These are phyloP conservation scores for Manacus vitellinus DNA, from an alignment of 2,113 vertebrate species.

Conservation along the genomic window DNA sequence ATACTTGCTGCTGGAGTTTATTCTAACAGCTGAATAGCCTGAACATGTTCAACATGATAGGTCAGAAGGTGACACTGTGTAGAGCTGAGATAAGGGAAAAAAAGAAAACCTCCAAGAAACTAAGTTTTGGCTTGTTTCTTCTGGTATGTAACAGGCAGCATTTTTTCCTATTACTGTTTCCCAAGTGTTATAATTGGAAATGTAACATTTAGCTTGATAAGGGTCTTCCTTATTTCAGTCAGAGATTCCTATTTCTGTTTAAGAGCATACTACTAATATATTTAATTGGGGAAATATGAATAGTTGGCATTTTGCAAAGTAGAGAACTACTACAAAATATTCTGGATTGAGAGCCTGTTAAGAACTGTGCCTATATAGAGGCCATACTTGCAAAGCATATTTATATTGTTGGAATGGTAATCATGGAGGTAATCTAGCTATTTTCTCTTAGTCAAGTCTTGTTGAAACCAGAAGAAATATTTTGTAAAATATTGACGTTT, in stretches of 20 bases:
- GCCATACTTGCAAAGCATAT: background rate
- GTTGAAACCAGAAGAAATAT: background rate
- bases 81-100: constrained; percentile 60
- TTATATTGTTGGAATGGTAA: background rate
- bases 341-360: constrained; percentile 8
- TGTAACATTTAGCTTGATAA: constrained; percentile 48
- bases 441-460: background rate
- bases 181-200: constrained; percentile 26
- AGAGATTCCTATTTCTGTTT: constrained; percentile 14
- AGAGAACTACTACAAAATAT: background rate
- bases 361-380: background rate
- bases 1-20: constrained; percentile 56
- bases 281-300: constrained; percentile 50
- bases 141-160: background rate
- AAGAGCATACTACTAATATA: background rate
- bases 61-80: constrained; percentile 56
- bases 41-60: constrained; percentile 48
- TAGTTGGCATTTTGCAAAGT: background rate
- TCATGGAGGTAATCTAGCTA: background rate
- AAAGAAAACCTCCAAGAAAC: constrained; percentile 38
- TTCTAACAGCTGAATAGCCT: constrained; percentile 37
- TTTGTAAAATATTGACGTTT: background rate
- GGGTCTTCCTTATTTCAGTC: background rate
- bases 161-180: constrained; percentile 25
- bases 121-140: constrained; percentile 44